Percentiles rank a stretch among this genome's conserved stretches.
phyloP scores from a whole-genome alignment of 2,888 invertebrate genomes.

The Axea sp. region DNA sequence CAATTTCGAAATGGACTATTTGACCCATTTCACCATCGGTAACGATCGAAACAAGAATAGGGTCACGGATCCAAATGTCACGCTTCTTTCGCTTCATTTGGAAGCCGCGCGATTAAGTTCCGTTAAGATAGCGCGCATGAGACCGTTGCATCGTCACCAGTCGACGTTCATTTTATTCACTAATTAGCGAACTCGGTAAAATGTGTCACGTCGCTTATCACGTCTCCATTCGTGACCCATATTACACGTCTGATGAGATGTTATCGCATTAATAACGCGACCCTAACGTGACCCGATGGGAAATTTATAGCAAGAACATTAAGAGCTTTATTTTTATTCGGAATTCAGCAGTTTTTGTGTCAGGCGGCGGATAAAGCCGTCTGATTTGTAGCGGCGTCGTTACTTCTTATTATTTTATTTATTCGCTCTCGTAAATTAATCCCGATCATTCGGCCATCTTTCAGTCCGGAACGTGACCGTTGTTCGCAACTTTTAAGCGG shows the following conservation, averaged over 20 bases:
- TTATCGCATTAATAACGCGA: constrained; percentile 36
- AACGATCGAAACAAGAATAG: constrained; percentile 9
- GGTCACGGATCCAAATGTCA: constrained; percentile 6
- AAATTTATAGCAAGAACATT: constrained; percentile 7
- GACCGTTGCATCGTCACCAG: neutral
- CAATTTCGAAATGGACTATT: neutral
- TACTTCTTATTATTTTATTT: no score
- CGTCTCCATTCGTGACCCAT: constrained; percentile 31
- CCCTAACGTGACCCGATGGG: constrained; percentile 35
- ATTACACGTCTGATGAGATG: constrained; percentile 28
- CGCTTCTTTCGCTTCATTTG: neutral
- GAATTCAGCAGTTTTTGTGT: neutral
- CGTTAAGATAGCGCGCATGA: neutral
- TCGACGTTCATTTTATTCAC: constrained; percentile 2
- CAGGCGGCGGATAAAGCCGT: neutral
- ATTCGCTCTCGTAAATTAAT: no score
- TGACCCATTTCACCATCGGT: constrained; percentile 15
- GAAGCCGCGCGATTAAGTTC: neutral
- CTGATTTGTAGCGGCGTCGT: neutral
- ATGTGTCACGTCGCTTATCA: constrained; percentile 27
- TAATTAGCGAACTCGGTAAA: constrained; percentile 16
- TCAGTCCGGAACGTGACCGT: no score
- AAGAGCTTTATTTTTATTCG: neutral
- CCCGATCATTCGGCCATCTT: no score
- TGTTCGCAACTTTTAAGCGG: no score